phyloP scores from a whole-genome alignment of 2,113 vertebrate genomes.

The Eidolon helvum region DNA sequence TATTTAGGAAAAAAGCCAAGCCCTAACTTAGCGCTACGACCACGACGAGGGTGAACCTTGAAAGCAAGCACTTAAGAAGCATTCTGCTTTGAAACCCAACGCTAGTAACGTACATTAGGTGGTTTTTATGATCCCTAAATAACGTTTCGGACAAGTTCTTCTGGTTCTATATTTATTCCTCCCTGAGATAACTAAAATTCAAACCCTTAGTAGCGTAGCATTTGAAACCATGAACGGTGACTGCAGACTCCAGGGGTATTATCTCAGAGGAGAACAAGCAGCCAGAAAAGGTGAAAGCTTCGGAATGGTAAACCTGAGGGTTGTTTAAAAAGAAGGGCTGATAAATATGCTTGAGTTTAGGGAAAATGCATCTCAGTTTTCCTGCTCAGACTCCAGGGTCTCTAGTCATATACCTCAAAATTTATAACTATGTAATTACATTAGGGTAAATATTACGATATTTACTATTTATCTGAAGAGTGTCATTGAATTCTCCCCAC shows the following conservation, averaged over 20 bases:
- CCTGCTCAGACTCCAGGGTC: neutral
- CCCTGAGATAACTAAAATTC: neutral
- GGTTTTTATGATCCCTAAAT: conserved; percentile 28
- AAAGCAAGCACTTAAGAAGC: conserved; percentile 14
- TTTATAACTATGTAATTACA: neutral
- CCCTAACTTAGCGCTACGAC: neutral
- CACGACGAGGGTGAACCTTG: neutral
- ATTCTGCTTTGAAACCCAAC: conserved; percentile 13
- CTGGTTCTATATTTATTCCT: conserved; percentile 35
- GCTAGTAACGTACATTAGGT: neutral
- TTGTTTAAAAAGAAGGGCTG: neutral
- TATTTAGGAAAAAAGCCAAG: neutral
- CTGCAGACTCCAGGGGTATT: neutral
- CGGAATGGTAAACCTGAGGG: neutral
- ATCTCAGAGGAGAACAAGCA: neutral
- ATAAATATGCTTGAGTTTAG: conserved; percentile 22
- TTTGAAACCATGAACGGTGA: neutral
- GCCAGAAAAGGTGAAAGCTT: neutral
- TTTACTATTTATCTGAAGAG: neutral
- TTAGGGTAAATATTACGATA: neutral
- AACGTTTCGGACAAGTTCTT: conserved; percentile 7
- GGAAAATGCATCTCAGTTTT: neutral
- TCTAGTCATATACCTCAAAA: neutral
- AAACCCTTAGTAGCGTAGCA: neutral
- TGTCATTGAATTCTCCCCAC: neutral